Evolutionary conservation across 2,888 invertebrate genomes (phyloP), one percentile per base, ranked within the genome.

Genomic region (Trachelus tabidus): DNA sequence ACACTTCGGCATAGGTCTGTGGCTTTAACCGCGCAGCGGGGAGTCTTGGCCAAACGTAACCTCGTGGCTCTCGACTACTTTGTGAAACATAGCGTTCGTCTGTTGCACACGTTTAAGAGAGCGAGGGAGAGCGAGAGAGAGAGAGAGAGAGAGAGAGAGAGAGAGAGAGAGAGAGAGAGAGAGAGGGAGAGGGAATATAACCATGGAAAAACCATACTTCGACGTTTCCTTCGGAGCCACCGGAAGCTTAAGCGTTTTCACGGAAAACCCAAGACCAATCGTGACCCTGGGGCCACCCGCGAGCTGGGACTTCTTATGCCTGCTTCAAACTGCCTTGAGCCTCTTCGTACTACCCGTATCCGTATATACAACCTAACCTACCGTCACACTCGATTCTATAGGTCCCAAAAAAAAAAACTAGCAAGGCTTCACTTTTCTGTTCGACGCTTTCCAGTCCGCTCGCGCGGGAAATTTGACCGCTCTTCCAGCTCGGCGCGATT

Each of bases 61-160:
- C 40, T 23, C 40, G 23, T 56, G 40, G 40, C 40, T 56, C 23
- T 56, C 2, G 40, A 23, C 40, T 56, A 56, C 40, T 56, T 56
- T 9, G 40, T 6, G 40, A 56, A 56, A 56, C 40, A 23, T 56
- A 56, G 15, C 40, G 40, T 56, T 23, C 23, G 40, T 56, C 23
- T 56, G 40, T 56, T 56, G 40, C 40, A 56, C 40, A 56, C 40
- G 40, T 56, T 56, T 56, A 56, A 56, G 23, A 12, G 73, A 35
- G 75, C 35, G 75, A 68, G 68, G 40, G 75, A 76, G 77, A 73
- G 69, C 68, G 69, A 74, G 68, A 77, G 68, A 35, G 37, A 40
- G 37, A 34, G 34, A 34, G 34, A 34, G 34, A 33, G 33, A 33
- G 33, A 33, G 33, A 33, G 33, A 33, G 33, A 33, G 33, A 33